A percentile compares a stretch with the other conserved stretches of the same genome.
Conservation (phyloP, 2,113 vertebrate genomes). For the Hemiscyllium ocellatum region DNA sequence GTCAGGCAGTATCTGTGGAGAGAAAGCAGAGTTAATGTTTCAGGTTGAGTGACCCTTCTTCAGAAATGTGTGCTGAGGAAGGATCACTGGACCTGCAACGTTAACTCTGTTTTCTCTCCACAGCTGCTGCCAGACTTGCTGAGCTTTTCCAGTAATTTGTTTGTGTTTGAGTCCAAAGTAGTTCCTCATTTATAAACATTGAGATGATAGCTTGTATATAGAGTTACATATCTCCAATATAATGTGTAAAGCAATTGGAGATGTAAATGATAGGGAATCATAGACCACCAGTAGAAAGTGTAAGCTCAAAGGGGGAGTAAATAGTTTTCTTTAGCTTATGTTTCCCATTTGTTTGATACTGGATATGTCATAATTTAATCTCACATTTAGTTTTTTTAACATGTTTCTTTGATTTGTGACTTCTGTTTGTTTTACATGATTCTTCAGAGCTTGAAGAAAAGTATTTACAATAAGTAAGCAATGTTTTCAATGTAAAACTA, state of each 20-base stretch:
- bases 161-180: background rate
- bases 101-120: too few species aligned
- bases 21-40: too few species aligned
- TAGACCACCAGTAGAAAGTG: background rate
- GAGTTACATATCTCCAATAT: background rate
- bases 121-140: too few species aligned
- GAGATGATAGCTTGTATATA: background rate
- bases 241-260: background rate
- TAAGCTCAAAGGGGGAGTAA: background rate
- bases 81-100: too few species aligned
- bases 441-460: background rate
- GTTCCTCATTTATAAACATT: background rate
- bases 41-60: too few species aligned
- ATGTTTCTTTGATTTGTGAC: background rate
- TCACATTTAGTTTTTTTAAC: background rate
- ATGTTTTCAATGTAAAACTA: background rate
- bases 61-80: too few species aligned
- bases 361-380: background rate
- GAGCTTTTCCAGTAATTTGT: too few species aligned
- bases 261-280: background rate
- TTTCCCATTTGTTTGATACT: too few species aligned
- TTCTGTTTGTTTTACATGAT: background rate
- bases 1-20: too few species aligned
- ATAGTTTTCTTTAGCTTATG: background rate
- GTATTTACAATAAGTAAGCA: background rate